Evolutionary conservation across 2,797 vertebrate genomes (phyloP), one percentile per base, ranked within the genome.

Genomic region (Betta splendens): DNA sequence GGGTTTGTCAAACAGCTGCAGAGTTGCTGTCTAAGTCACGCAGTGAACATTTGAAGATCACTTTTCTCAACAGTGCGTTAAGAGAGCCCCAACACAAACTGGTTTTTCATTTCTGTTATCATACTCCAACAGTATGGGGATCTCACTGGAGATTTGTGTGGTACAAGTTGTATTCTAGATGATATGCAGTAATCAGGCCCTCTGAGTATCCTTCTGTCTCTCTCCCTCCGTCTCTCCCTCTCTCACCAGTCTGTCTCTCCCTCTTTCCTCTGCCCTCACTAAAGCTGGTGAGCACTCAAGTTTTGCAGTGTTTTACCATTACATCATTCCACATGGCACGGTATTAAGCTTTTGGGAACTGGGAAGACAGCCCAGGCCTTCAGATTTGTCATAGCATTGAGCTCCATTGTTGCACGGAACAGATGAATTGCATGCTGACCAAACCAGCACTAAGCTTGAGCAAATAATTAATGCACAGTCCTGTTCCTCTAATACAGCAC

Each of bases 121-220:
- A 51, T 85, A 72, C 83, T 89, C 79, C 72, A 79, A 81, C 89
- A 90, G 89, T 88, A 87, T 82, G 77, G 80, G 80, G 77, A 88
- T 90, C 89, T 86, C 89, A 69, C 87, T 79, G 77, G 91, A 91
- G 91, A 90, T 81, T 87, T 85, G 79, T 65, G 72, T 74, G 75
- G 79, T 85, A 86, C 86, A 87, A 87, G 84, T 90, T 90, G 85
- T 84, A 84, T 91, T 90, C 74, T 79, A 81, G 87, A 91, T 92
- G 89, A 92, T 92, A 88, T 82, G 89, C 86, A 71, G 81, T 91
- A 92, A 92, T 92, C 90, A 89, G 84, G 82, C 85, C 86, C 89
- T 88, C 88, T 89, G 89, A 91, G 90, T 88, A 80, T 75, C 62
- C 80, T 75, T 65, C 82, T 69, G 64, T 80, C 40, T 53, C 52